These are phyloP conservation scores for Aeoliscus strigatus DNA, from an alignment of 2,797 vertebrate genomes.

Conservation along the genomic window DNA sequence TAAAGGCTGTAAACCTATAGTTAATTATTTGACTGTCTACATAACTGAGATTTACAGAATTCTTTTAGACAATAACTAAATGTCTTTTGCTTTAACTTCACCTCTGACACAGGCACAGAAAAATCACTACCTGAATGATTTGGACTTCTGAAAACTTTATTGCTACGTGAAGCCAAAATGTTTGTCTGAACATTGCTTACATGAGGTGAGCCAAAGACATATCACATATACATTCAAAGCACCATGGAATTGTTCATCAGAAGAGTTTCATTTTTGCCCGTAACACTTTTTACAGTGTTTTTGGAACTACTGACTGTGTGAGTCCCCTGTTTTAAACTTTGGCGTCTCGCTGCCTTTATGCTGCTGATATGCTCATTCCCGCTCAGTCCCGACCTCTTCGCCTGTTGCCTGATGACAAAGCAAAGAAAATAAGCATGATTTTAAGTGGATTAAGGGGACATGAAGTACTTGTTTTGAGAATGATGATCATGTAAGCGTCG, in stretches of 20 bases:
- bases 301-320: slow-evolving; percentile 32
- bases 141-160: slow-evolving; percentile 26
- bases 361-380: slow-evolving; percentile 10
- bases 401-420: slow-evolving; percentile 48
- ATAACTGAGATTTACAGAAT: slow-evolving; percentile 44
- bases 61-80: slow-evolving; percentile 21
- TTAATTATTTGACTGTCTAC: slow-evolving; percentile 32
- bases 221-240: slow-evolving; percentile 51
- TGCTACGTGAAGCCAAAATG: slow-evolving; percentile 33
- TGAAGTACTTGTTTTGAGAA: slow-evolving; percentile 1
- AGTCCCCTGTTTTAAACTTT: slow-evolving; percentile 17
- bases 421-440: slow-evolving; percentile 1
- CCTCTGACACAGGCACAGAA: slow-evolving; percentile 17
- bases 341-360: slow-evolving; percentile 27
- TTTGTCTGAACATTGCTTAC: slow-evolving; percentile 31
- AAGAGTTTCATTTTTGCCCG: slow-evolving; percentile 37
- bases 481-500: slow-evolving; percentile 3
- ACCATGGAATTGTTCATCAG: slow-evolving; percentile 47
- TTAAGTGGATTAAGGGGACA: too few relatives aligned
- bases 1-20: slow-evolving; percentile 18
- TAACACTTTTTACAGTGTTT: slow-evolving; percentile 25
- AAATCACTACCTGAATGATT: slow-evolving; percentile 23
- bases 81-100: slow-evolving; percentile 16
- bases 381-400: slow-evolving; percentile 50
- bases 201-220: not conserved